phyloP scores from a whole-genome alignment of 92 coral and sea anemone species.

The Phenganax marumi region DNA sequence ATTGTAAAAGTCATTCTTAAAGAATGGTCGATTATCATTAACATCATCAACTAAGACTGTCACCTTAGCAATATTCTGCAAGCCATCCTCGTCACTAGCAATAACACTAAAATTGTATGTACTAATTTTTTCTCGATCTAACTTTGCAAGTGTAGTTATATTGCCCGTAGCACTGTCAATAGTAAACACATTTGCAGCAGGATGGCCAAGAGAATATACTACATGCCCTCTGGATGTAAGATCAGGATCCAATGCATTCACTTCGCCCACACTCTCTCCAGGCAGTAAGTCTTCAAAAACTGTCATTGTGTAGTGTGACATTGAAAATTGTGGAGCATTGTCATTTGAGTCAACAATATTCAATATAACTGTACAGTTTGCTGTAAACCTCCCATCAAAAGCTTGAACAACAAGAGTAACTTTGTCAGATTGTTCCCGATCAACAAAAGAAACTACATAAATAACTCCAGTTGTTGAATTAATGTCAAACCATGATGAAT shows the following conservation, averaged over 20 bases:
- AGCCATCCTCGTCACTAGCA: constrained; percentile 87
- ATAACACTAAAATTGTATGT: constrained; percentile 58
- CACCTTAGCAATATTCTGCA: constrained; percentile 55
- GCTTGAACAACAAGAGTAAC: constrained; percentile 67
- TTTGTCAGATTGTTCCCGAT: constrained; percentile 72
- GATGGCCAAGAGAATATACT: constrained; percentile 37
- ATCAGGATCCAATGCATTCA: constrained; percentile 57
- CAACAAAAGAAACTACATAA: constrained; percentile 58
- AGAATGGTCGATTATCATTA: constrained; percentile 83
- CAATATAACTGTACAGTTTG: constrained; percentile 62
- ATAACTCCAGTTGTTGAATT: constrained; percentile 65
- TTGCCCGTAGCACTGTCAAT: constrained; percentile 65
- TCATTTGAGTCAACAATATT: constrained; percentile 77
- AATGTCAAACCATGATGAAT: constrained; percentile 65
- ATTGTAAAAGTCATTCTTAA: constrained; percentile 61
- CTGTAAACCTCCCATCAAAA: constrained; percentile 74
- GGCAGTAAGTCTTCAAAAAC: constrained; percentile 69
- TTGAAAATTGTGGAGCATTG: constrained; percentile 76
- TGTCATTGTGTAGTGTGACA: constrained; percentile 58
- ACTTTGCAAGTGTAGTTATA: constrained; percentile 56
- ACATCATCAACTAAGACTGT: constrained; percentile 69
- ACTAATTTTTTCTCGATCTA: constrained; percentile 75
- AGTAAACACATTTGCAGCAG: constrained; percentile 39
- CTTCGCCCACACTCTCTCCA: constrained; percentile 59
- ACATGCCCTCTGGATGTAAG: constrained; percentile 58